phyloP scores from a whole-genome alignment of 2,888 invertebrate species.

The Neocrepidodera transversa region DNA sequence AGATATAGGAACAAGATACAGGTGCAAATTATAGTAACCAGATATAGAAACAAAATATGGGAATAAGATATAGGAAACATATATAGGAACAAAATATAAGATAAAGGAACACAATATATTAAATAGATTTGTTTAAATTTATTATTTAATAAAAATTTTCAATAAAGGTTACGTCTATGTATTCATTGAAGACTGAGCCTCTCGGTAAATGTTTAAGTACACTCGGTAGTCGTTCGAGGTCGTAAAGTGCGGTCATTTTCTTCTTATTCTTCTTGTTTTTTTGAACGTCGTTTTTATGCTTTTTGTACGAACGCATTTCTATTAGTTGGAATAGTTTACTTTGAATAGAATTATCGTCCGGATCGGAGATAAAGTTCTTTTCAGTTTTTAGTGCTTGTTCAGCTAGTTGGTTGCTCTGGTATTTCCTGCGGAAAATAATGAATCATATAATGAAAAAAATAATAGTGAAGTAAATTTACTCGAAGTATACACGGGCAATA shows the following conservation, averaged over 20 bases:
- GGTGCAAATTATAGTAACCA: too few relatives aligned
- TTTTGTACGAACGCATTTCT: conserved; percentile 15
- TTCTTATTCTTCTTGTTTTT: conserved; percentile 15
- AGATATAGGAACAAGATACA: too few relatives aligned
- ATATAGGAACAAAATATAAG: too few relatives aligned
- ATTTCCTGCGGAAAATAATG: conserved; percentile 21
- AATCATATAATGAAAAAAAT: too few relatives aligned
- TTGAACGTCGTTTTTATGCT: conserved; percentile 10
- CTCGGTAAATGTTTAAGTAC: not conserved
- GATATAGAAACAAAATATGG: too few relatives aligned
- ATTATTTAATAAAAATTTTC: too few relatives aligned
- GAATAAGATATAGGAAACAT: too few relatives aligned
- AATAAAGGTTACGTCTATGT: not conserved
- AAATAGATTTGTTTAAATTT: too few relatives aligned
- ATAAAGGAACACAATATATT: too few relatives aligned
- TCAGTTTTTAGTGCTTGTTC: not conserved
- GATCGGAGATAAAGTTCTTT: conserved; percentile 19
- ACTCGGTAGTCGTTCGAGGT: conserved; percentile 12
- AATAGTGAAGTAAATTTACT: too few relatives aligned
- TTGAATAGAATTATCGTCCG: conserved; percentile 21
- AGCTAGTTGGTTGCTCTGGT: conserved; percentile 3
- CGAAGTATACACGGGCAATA: too few relatives aligned
- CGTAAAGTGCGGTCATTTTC: conserved; percentile 15
- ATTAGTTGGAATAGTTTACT: conserved; percentile 22
- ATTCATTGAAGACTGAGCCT: not conserved